Percentiles rank a stretch among this genome's conserved stretches.
Evolutionary conservation across 2,797 vertebrate genomes (phyloP).

Genomic region (Hozukius guyotensis): DNA sequence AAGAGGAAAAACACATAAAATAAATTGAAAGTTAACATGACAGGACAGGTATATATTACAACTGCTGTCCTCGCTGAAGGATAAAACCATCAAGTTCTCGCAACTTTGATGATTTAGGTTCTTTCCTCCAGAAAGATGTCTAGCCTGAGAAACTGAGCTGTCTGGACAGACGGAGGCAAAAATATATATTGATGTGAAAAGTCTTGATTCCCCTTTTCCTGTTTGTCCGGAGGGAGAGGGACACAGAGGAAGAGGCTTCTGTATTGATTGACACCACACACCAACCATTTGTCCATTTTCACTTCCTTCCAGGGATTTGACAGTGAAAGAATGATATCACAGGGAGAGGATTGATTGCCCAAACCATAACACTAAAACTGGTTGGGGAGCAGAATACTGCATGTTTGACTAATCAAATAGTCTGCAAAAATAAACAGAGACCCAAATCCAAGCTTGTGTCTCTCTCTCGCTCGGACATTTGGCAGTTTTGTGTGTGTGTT

Average conservation of each 20-base stretch:
- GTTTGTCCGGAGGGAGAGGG: slow-evolving; percentile 34
- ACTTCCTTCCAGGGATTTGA: slow-evolving; percentile 47
- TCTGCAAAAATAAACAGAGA: slow-evolving; percentile 50
- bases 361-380: slow-evolving; percentile 16
- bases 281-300: slow-evolving; percentile 53
- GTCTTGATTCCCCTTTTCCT: slow-evolving; percentile 48
- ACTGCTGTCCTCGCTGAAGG: slow-evolving; percentile 15
- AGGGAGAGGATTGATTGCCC: slow-evolving; percentile 29
- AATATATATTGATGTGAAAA: slow-evolving; percentile 30
- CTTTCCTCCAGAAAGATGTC: not conserved
- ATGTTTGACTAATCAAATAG: slow-evolving; percentile 53
- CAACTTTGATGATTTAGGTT: slow-evolving; percentile 11
- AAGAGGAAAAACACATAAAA: slow-evolving; percentile 32
- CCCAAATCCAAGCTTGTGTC: slow-evolving; percentile 32
- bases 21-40: slow-evolving; percentile 5
- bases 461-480: slow-evolving; percentile 39
- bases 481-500: slow-evolving; percentile 21
- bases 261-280: slow-evolving; percentile 69
- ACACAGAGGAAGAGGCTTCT: slow-evolving; percentile 51
- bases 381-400: slow-evolving; percentile 35
- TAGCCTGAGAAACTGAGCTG: slow-evolving; percentile 8
- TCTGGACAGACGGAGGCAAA: slow-evolving; percentile 13
- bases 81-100: slow-evolving; percentile 21
- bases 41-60: slow-evolving; percentile 16
- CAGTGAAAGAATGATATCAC: slow-evolving; percentile 24